A percentile compares a stretch with the other conserved stretches of the same genome.
phyloP scores from a whole-genome alignment of 2,888 invertebrate genomes.

The Philaethria dido region DNA sequence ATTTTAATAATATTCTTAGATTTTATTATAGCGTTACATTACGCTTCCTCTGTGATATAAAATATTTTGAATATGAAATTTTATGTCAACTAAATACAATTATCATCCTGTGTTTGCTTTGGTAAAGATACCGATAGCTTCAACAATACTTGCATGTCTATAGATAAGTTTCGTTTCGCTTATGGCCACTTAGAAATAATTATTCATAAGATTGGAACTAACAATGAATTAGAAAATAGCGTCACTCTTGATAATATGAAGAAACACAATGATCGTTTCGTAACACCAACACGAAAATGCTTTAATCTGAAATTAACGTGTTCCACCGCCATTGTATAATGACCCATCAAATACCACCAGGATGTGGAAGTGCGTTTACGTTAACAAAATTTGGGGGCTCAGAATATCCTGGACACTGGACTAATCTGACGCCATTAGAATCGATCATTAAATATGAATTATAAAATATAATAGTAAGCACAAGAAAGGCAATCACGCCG shows the following conservation, averaged over 20 bases:
- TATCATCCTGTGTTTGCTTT: background rate
- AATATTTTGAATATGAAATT: background rate
- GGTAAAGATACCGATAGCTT: background rate
- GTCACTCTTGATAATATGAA: conserved; percentile 62
- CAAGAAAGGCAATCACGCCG: conserved; percentile 77
- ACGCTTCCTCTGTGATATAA: conserved; percentile 9
- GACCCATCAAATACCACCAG: conserved; percentile 42
- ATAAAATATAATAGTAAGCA: conserved; percentile 81
- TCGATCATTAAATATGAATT: conserved; percentile 83
- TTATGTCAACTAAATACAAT: background rate
- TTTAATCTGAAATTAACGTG: conserved; percentile 83
- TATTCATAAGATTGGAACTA: conserved; percentile 43
- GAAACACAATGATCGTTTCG: conserved; percentile 72
- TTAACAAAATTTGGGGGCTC: conserved; percentile 56
- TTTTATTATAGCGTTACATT: conserved; percentile 43
- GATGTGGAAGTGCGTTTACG: conserved; percentile 29
- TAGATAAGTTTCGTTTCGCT: background rate
- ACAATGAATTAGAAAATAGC: conserved; percentile 60
- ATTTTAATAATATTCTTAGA: conserved; percentile 56
- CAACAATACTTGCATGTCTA: background rate
- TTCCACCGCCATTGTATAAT: conserved; percentile 57
- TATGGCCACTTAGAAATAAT: background rate
- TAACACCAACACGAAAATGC: conserved; percentile 75
- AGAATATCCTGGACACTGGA: conserved; percentile 55
- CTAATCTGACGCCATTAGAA: conserved; percentile 79